phyloP scores from a whole-genome alignment of 37 sponge, comb jelly and placozoan genomes.

The Chondrilla cf. caribensis region DNA sequence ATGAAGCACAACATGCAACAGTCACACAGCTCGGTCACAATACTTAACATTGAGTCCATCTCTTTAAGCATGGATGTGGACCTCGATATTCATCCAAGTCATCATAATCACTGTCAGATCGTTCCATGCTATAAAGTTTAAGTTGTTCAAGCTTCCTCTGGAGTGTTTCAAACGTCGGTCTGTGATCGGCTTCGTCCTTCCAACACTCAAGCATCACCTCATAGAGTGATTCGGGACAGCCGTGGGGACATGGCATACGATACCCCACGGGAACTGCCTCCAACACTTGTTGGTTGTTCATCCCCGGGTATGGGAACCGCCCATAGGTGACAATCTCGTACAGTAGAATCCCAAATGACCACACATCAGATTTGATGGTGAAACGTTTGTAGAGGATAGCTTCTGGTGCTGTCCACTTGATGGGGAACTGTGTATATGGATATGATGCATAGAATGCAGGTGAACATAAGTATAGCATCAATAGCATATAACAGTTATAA shows the following conservation, averaged over 20 bases:
- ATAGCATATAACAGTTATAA: too few species aligned
- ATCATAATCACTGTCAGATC: not conserved
- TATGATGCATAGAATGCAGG: not conserved
- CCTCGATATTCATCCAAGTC: not conserved
- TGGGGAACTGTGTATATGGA: constrained; percentile 70
- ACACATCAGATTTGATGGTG: constrained; percentile 99
- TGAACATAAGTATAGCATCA: too few species aligned
- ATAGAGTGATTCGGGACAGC: constrained; percentile 70
- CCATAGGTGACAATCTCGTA: constrained; percentile 96
- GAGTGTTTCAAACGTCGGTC: constrained; percentile 89
- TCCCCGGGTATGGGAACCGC: constrained; percentile 93
- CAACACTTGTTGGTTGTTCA: constrained; percentile 92
- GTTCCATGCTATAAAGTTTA: constrained; percentile 50
- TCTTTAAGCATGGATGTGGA: too few species aligned
- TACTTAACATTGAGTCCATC: too few species aligned
- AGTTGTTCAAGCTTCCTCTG: constrained; percentile 87
- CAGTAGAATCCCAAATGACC: constrained; percentile 96
- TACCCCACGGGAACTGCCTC: constrained; percentile 68
- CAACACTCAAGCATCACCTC: constrained; percentile 82
- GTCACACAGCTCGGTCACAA: too few species aligned
- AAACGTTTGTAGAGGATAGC: constrained; percentile 93
- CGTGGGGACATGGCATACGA: constrained; percentile 74
- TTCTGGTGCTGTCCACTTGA: constrained; percentile 99
- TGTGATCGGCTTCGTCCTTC: constrained; percentile 64
- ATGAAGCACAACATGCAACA: too few species aligned